These are phyloP conservation scores for Prionailurus viverrinus DNA, from an alignment of 2,113 vertebrate species.

Conservation along the genomic window DNA sequence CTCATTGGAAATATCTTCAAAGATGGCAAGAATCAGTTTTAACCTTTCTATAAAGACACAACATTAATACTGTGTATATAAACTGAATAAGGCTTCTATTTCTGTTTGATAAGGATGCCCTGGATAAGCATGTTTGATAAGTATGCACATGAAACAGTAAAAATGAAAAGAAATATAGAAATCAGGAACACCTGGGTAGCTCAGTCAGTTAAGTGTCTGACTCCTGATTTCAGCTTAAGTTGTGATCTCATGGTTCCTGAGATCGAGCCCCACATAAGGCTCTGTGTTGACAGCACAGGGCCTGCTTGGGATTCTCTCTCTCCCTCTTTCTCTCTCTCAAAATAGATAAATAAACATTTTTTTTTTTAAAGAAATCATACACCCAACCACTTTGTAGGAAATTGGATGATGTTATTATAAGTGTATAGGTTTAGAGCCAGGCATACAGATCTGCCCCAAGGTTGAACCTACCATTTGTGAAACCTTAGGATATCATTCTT, in stretches of 20 bases:
- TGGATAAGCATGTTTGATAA: not conserved
- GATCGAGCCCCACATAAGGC: too few relatives aligned
- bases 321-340: too few relatives aligned
- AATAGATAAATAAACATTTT: too few relatives aligned
- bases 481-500: not conserved
- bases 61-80: not conserved
- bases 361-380: not conserved
- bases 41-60: not conserved
- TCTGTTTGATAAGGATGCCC: not conserved
- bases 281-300: too few relatives aligned
- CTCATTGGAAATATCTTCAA: rapidly evolving
- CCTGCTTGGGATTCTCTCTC: too few relatives aligned
- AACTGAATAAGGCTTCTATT: not conserved
- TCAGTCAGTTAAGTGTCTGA: too few relatives aligned
- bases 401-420: not conserved
- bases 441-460: not conserved
- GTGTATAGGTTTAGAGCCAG: not conserved
- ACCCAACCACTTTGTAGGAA: not conserved
- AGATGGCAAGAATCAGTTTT: not conserved
- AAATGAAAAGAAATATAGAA: not conserved
- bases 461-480: not conserved
- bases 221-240: too few relatives aligned
- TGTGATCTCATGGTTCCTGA: too few relatives aligned
- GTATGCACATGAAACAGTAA: not conserved
- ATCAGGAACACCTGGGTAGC: not conserved